Evolutionary conservation across 2,888 invertebrate genomes (phyloP).

Genomic region (Rhimphoctona megacephalus): DNA sequence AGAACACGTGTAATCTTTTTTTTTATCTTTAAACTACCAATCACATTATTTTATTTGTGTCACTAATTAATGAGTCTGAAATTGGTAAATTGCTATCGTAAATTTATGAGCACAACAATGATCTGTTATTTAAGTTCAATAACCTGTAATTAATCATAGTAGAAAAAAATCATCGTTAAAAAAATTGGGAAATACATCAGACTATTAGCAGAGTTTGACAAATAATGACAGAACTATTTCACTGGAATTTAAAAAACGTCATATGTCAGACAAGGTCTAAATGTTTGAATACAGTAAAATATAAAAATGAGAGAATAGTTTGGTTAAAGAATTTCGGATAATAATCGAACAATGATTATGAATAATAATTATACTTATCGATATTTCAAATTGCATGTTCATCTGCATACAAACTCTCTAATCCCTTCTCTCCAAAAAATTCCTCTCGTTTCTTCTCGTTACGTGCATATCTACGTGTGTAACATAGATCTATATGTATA

Average conservation of each 20-base stretch:
- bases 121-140: background rate
- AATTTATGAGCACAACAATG: background rate
- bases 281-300: background rate
- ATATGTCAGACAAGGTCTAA: background rate
- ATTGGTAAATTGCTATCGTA: background rate
- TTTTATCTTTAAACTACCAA: background rate
- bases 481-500: background rate
- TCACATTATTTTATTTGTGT: background rate
- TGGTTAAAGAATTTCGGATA: background rate
- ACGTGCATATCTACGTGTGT: constrained; percentile 26
- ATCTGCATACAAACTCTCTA: background rate
- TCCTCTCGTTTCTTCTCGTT: background rate
- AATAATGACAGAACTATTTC: background rate
- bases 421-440: background rate
- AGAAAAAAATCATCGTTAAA: background rate
- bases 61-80: background rate
- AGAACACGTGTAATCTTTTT: background rate
- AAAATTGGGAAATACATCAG: background rate
- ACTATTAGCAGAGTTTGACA: background rate
- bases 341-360: background rate
- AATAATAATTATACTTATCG: background rate
- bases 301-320: background rate
- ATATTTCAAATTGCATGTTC: background rate
- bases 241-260: background rate
- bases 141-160: background rate